phyloP scores from a whole-genome alignment of 2,888 invertebrate genomes.

The Dichetophora obliterata region DNA sequence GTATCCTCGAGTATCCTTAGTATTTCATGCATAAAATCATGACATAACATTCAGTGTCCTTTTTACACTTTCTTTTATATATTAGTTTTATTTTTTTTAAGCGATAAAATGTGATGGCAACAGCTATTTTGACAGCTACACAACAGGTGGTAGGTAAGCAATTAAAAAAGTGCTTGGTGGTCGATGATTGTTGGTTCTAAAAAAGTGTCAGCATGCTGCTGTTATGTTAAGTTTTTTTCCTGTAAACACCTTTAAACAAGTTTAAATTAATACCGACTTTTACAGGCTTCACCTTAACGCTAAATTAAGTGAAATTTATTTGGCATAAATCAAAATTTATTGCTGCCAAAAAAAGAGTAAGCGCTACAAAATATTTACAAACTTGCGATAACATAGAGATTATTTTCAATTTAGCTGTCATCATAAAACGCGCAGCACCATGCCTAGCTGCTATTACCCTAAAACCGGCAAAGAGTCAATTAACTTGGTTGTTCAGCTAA shows the following conservation, averaged over 20 bases:
- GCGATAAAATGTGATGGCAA: background rate
- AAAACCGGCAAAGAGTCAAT: constrained; percentile 6
- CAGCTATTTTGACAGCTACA: background rate
- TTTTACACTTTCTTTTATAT: constrained; percentile 1
- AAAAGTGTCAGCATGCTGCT: background rate
- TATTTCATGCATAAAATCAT: constrained; percentile 7
- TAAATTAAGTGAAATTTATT: constrained; percentile 7
- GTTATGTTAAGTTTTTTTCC: background rate
- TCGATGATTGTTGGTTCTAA: background rate
- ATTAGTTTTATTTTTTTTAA: background rate
- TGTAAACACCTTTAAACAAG: too few relatives aligned
- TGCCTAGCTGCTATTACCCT: background rate
- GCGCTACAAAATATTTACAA: constrained; percentile 13
- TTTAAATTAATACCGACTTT: background rate
- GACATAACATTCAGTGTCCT: constrained; percentile 12
- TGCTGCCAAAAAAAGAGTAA: background rate
- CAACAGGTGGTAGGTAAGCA: background rate
- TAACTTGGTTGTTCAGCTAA: constrained; percentile 9
- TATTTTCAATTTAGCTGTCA: constrained; percentile 35
- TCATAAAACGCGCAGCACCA: constrained; percentile 1
- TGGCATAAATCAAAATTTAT: constrained; percentile 11
- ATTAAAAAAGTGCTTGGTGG: background rate
- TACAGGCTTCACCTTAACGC: background rate
- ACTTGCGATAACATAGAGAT: constrained; percentile 14
- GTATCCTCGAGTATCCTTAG: background rate